Evolutionary conservation across 2,113 vertebrate genomes (phyloP).

Genomic region (Otocyon megalotis): DNA sequence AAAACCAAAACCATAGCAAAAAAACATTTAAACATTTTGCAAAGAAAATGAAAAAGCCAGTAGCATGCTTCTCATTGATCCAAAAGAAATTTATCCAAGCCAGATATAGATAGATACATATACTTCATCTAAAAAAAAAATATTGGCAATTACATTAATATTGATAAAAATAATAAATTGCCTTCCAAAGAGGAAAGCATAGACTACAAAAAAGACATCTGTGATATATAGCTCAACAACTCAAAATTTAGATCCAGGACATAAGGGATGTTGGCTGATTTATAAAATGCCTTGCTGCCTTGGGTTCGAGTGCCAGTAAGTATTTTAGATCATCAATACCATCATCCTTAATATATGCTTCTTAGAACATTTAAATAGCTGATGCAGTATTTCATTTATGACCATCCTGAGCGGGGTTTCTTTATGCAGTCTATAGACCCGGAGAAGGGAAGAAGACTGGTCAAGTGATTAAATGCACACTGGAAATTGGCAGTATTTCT

Average conservation of each 20-base stretch:
- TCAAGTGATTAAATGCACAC: constrained; percentile 35
- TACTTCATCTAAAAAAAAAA: constrained; percentile 73
- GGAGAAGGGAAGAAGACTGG: constrained; percentile 41
- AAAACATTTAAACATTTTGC: constrained; percentile 61
- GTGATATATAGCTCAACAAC: constrained; percentile 81
- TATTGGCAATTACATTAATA: constrained; percentile 68
- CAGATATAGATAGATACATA: constrained; percentile 60
- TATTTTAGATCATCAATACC: constrained; percentile 81
- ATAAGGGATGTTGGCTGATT: constrained; percentile 80
- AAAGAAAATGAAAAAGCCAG: constrained; percentile 43
- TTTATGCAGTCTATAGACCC: constrained; percentile 26
- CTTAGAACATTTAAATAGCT: constrained; percentile 79
- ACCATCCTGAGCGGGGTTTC: constrained; percentile 39
- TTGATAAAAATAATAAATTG: constrained; percentile 84
- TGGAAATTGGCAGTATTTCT: constrained; percentile 47
- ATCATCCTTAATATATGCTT: constrained; percentile 71
- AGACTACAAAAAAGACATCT: constrained; percentile 79
- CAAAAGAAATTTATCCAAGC: constrained; percentile 65
- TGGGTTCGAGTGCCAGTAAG: constrained; percentile 77
- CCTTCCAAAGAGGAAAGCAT: constrained; percentile 79
- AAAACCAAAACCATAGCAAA: not conserved
- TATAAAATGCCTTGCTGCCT: constrained; percentile 78
- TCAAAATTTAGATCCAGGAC: constrained; percentile 81
- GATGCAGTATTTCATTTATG: constrained; percentile 51
- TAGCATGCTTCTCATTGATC: constrained; percentile 49